phyloP scores from a whole-genome alignment of 2,888 invertebrate genomes.

The Meta bourneti region DNA sequence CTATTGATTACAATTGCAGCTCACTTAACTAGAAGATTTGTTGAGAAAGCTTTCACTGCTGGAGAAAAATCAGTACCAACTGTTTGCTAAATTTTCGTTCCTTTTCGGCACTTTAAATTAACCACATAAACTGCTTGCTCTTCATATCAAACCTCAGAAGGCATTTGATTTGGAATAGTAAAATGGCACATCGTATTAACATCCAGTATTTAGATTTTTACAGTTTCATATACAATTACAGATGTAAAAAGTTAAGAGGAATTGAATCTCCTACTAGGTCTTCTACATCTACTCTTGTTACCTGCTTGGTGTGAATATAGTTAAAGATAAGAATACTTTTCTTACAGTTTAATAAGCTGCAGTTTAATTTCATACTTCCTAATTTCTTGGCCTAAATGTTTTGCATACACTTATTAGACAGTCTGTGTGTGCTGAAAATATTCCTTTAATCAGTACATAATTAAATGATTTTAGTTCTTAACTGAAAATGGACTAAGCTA shows the following conservation, averaged over 20 bases:
- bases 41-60: neutral
- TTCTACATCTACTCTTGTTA: no score
- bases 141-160: neutral
- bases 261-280: neutral
- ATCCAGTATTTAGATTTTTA: slow-evolving; percentile 68
- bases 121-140: neutral
- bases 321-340: no score
- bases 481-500: no score
- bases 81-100: neutral
- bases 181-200: slow-evolving; percentile 65
- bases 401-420: no score
- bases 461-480: no score
- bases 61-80: neutral
- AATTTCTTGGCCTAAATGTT: no score
- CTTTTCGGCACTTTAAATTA: neutral
- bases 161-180: neutral
- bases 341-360: no score
- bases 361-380: no score
- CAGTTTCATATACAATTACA: neutral
- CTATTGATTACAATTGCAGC: neutral
- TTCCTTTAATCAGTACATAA: no score
- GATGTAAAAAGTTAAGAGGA: neutral
- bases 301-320: no score
- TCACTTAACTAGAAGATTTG: neutral
- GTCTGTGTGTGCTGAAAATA: no score